Base-by-base conservation (phyloP, 2,113 vertebrate species). In the Sakesphorus luctuosus region DNA sequence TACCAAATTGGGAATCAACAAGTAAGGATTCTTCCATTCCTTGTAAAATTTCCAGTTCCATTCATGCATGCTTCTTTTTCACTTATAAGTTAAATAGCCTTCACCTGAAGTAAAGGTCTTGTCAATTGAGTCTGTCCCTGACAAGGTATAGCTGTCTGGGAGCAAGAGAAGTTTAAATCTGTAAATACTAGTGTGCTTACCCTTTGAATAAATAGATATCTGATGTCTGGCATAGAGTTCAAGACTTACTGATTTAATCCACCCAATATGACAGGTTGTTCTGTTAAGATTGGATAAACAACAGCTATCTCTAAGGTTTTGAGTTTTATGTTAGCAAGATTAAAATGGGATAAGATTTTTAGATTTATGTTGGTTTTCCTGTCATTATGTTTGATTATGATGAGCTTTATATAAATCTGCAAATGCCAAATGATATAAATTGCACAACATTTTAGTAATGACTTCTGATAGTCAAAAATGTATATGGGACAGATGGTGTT, bases 381-480 rank as follows among this genome's bases (percentile, higher is more conserved):
- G n/a, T 71, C 71, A 36, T 33, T 61, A 40, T 63, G 44, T 78
- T 73, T 0, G 0, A 38, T 81, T 84, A 40, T 71, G 19, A 49
- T 50, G 33, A 50, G 26, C 50, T 95, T 95, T 69, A 55, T 72
- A 69, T 87, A 90, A 82, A 87, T 66, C 31, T 82, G 25, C n/a
- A 78, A 84, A 50, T 71, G 46, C 46, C 84, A 91, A 91, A 87
- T 67, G 52, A 95, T 77, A 77, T 77, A 46, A 84, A 89, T 74
- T 69, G 33, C 31, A 49, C 55, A 92, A 23, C 25, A 40, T 66
- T 94, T 69, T 66, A 73, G 63, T 28, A 74, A 31, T 84, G 26
- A 40, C 20, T 91, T 84, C 44, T 80, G 40, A 52, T 66, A 66
- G 49, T 80, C n/a, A 87, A 66, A 94, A 87, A 50, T 77, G 46